These are phyloP conservation scores for Geotrupes spiniger DNA, from an alignment of 2,888 invertebrate genomes.

Conservation along the genomic window DNA sequence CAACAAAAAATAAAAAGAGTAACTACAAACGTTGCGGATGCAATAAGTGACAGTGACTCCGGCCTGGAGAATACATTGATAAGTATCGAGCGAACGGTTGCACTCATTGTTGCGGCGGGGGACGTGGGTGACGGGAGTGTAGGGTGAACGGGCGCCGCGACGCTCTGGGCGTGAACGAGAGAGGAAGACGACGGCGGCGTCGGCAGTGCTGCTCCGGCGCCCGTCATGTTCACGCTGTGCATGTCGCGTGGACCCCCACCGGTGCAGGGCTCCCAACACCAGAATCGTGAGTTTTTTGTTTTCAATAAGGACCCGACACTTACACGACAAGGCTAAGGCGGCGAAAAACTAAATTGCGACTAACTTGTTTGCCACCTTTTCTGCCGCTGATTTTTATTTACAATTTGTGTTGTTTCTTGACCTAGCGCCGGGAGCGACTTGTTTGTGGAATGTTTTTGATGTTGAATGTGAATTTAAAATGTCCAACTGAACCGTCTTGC, in stretches of 20 bases:
- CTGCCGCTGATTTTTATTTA: not conserved
- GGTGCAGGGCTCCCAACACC: slow-evolving; percentile 9
- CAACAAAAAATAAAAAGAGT: too few relatives aligned
- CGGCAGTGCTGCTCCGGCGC: slow-evolving; percentile 12
- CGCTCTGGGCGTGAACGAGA: slow-evolving; percentile 7
- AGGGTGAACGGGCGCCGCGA: slow-evolving; percentile 12
- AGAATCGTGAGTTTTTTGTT: slow-evolving; percentile 11
- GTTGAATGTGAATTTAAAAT: too few relatives aligned
- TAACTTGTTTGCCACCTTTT: not conserved
- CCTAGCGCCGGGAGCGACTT: too few relatives aligned
- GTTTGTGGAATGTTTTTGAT: too few relatives aligned
- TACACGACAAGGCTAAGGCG: too few relatives aligned
- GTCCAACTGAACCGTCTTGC: too few relatives aligned
- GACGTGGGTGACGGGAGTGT: slow-evolving; percentile 3
- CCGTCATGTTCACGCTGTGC: slow-evolving; percentile 44
- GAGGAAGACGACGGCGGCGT: not conserved
- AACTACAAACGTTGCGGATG: too few relatives aligned
- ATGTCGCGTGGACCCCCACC: slow-evolving; percentile 44
- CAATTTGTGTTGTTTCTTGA: too few relatives aligned
- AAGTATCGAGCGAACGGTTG: slow-evolving; percentile 14
- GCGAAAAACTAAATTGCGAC: too few relatives aligned
- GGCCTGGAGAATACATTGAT: too few relatives aligned
- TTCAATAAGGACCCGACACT: too few relatives aligned
- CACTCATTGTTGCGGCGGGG: slow-evolving; percentile 1
- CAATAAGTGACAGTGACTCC: too few relatives aligned